Evolutionary conservation across 2,797 vertebrate species (phyloP), one percentile per base, ranked within the genome.

Genomic region (Rhabdophis nuchalis): DNA sequence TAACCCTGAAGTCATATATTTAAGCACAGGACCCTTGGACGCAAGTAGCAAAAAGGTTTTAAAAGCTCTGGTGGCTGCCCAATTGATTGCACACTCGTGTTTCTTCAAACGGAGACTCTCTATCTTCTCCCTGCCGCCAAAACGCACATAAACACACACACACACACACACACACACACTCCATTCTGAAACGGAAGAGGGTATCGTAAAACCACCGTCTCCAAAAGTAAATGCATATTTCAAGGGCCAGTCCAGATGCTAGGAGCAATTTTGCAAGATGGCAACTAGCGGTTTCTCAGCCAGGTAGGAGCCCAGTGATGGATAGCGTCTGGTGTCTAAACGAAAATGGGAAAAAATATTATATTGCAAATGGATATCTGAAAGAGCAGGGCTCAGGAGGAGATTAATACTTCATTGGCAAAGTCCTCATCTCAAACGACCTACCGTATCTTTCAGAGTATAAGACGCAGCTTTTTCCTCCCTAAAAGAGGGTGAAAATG

Each of bases 1-100:
- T 95, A 93, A 95, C 53, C 64, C 93, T n/a, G 90, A 89, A n/a
- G 90, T 77, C 0, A 0, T 93, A 58, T 94, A 94, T 91, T 95
- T 96, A 94, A 94, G 93, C 94, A 32, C 60, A 90, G 36, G 89
- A 91, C 85, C 2, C 68, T 90, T 91, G n/a, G 91, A 93, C 92
- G 85, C 1, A 5, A 91, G 72, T 14, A 92, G 72, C 36, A 89
- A 46, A 93, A 92, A 94, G 87, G 50, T n/a, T 94, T 93, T 92
- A 94, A 87, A 50, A 93, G 77, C 20, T 89, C 12, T 89, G 54
- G 46, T 92, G 57, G 72, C 11, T 88, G 11, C 20, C 36, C 93
- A 89, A 20, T 2, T 5, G 29, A 52, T 89, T 32, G n/a, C 92
- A 3, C 46, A 89, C 54, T 58, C 23, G 90, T 25, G 41, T 20